Evolutionary conservation across 2,888 invertebrate species (phyloP), one percentile per base, ranked within the genome.

Genomic region (Encarsia formosa): DNA sequence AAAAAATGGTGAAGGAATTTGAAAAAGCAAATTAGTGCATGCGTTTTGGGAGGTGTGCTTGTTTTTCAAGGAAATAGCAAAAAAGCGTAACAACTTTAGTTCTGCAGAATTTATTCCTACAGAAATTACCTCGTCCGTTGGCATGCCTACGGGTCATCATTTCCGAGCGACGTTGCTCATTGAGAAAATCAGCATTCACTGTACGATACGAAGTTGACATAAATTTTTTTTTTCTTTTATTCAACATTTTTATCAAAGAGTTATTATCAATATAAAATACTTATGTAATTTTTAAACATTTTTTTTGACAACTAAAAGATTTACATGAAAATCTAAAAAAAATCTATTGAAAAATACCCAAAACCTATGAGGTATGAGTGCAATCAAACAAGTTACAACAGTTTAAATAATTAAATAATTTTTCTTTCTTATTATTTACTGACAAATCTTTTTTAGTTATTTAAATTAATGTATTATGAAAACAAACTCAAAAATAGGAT

Each of bases 161-260:
- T 49, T 66, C 67, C 40, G 60, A 59, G 52, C 68, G 68, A 47
- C 70, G 61, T 69, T 69, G 69, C 63, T 71, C 70, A 61, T 71
- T 69, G 59, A 71, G 65, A 63, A 68, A 71, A 56, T 68, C 63
- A 59, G 64, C 63, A 47, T 68, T 51, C 53, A 51, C 70, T 71
- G 64, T 49, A 23, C 45, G 49, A 59, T 49, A 64, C 35, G 38
- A 54, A 54, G 46, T 46, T 24, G 38, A 61, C 56, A 61, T 63
- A 22, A 39, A 34, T 15, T 34, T 34, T 34, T 15, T 34, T 15
- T n/a, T 5, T 9, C 5, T 34, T 34, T 9, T 15, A 13, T 34
- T 34, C 8, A 34, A n/a, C n/a, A 15, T 13, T 5, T 34, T 34
- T 5, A 26, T n/a, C n/a, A n/a, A n/a, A n/a, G n/a, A n/a, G n/a